phyloP scores from a whole-genome alignment of 2,888 invertebrate species.

The Acleris emargana region DNA sequence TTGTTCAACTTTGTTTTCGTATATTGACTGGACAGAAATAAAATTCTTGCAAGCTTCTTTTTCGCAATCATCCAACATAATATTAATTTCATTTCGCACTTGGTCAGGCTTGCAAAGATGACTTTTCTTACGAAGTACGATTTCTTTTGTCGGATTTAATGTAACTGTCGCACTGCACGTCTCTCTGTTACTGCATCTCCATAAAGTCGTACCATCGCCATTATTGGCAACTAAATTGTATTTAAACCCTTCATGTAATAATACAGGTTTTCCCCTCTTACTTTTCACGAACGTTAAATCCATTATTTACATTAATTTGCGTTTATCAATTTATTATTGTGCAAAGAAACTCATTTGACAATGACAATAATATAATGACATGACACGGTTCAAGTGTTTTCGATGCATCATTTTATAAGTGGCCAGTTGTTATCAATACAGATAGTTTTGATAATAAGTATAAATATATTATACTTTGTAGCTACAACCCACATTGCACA shows the following conservation, averaged over 20 bases:
- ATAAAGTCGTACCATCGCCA: constrained; percentile 8
- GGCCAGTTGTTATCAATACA: background rate
- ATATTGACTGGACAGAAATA: constrained; percentile 23
- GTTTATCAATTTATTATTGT: background rate
- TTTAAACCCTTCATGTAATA: constrained; percentile 12
- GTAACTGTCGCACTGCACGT: constrained; percentile 2
- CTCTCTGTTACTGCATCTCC: constrained; percentile 2
- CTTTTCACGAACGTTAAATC: constrained; percentile 1
- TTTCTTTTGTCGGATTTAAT: background rate
- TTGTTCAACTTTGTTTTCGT: constrained; percentile 6
- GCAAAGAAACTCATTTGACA: background rate
- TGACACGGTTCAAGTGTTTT: background rate
- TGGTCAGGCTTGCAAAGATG: constrained; percentile 4
- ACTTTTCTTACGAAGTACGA: constrained; percentile 5
- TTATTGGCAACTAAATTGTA: constrained; percentile 11
- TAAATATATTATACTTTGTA: no score
- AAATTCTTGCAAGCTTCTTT: constrained; percentile 8
- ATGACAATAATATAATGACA: constrained; percentile 1
- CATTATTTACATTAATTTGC: background rate
- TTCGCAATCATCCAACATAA: constrained; percentile 2
- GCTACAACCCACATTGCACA: no score
- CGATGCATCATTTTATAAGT: background rate
- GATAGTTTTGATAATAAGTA: no score
- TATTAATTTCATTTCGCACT: constrained; percentile 9
- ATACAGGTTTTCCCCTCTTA: constrained; percentile 4